These are phyloP conservation scores for Trematocara unimaculatum DNA, from an alignment of 2,113 vertebrate genomes.

Conservation along the genomic window DNA sequence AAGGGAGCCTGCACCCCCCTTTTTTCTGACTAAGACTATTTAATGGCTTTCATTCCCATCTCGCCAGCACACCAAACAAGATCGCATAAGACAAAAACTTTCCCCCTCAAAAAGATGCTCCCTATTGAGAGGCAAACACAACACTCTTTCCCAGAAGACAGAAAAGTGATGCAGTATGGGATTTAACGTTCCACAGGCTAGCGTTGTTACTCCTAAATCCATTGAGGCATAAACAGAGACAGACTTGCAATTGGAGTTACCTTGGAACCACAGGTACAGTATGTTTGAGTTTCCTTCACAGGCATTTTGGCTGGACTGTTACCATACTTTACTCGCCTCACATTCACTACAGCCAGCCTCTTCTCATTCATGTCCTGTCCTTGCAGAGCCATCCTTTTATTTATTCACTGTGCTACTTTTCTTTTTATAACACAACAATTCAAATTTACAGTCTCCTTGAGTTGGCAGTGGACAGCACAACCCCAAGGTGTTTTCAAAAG, in stretches of 20 bases:
- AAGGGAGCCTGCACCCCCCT: conserved; percentile 45
- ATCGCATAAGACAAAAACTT: conserved; percentile 65
- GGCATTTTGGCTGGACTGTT: not conserved
- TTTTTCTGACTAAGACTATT: conserved; percentile 64
- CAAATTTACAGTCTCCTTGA: conserved; percentile 1
- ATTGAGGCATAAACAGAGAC: not conserved
- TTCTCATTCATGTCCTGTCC: conserved; percentile 24
- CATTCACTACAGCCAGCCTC: not conserved
- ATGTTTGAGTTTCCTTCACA: not conserved
- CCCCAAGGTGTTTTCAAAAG: conserved; percentile 18
- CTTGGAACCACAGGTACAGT: conserved; percentile 11
- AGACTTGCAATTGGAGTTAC: not conserved
- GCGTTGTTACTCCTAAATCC: not conserved
- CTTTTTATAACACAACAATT: not conserved
- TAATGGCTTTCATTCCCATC: conserved; percentile 66
- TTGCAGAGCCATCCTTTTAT: conserved; percentile 20
- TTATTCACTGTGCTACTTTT: conserved; percentile 12
- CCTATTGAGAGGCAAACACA: conserved; percentile 46
- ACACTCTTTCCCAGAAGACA: not conserved
- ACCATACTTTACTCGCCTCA: not conserved
- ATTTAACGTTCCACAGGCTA: not conserved
- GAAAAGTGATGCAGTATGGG: not conserved
- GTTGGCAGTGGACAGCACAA: not conserved
- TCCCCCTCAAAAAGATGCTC: conserved; percentile 42
- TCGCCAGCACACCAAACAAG: conserved; percentile 53